Evolutionary conservation across 2,888 invertebrate species (phyloP).

Genomic region (Epinotia nisella): DNA sequence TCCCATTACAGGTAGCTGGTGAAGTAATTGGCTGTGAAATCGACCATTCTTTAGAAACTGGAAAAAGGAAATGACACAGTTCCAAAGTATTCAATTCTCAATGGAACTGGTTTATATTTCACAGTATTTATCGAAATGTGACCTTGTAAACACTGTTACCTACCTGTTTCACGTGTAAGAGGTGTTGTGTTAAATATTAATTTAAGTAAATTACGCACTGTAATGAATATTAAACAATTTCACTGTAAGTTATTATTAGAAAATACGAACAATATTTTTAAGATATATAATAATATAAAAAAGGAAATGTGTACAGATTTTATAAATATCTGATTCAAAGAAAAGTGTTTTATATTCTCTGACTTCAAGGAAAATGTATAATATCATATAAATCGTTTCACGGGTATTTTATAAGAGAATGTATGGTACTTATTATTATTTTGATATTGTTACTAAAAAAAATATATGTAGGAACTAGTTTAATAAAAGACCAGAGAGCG

Average conservation of each 20-base stretch:
- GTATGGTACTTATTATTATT: slow-evolving; percentile 1
- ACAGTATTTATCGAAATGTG: not conserved
- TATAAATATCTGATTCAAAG: slow-evolving; percentile 21
- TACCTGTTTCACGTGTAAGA: not conserved
- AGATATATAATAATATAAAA: not conserved
- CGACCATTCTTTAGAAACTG: slow-evolving; percentile 49
- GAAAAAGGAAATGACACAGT: not conserved
- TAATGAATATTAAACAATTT: slow-evolving; percentile 25
- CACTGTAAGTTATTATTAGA: slow-evolving; percentile 19
- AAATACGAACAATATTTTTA: slow-evolving; percentile 24
- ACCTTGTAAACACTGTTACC: not conserved
- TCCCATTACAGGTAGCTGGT: slow-evolving; percentile 70
- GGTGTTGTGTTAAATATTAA: not conserved
- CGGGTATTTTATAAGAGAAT: slow-evolving; percentile 4
- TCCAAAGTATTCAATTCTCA: not conserved
- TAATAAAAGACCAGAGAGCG: not conserved
- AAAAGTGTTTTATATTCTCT: slow-evolving; percentile 24
- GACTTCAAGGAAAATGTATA: slow-evolving; percentile 13
- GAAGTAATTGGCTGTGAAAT: slow-evolving; percentile 56
- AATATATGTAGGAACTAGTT: not conserved
- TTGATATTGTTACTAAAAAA: not conserved
- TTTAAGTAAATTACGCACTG: slow-evolving; percentile 12
- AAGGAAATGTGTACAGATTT: slow-evolving; percentile 16
- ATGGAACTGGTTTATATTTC: not conserved
- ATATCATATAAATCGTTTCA: slow-evolving; percentile 12